phyloP scores from a whole-genome alignment of 2,797 vertebrate genomes.

The Eospalax fontanierii region DNA sequence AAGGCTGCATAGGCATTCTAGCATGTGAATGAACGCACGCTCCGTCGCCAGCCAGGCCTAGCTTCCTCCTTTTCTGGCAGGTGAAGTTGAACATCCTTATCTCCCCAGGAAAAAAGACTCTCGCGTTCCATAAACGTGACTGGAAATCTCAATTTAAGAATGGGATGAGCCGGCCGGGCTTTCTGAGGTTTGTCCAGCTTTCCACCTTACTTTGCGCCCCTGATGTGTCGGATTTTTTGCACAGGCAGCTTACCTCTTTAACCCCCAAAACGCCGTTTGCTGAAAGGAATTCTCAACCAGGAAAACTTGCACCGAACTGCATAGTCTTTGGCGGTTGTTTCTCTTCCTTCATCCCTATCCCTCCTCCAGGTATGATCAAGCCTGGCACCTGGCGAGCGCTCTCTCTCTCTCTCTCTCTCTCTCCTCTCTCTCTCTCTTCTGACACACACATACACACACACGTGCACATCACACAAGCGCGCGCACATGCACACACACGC shows the following conservation, averaged over 20 bases:
- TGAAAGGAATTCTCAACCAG: not conserved
- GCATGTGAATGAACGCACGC: not conserved
- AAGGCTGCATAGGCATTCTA: not conserved
- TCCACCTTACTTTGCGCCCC: not conserved
- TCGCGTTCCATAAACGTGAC: not conserved
- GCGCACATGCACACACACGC: not conserved
- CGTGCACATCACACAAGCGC: too few species aligned
- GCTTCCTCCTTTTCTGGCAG: not conserved
- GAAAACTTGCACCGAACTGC: constrained; percentile 69
- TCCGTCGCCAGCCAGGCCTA: not conserved
- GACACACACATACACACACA: not conserved
- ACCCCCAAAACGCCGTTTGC: not conserved
- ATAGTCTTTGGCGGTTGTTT: not conserved
- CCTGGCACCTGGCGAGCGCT: not conserved
- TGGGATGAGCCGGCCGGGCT: not conserved
- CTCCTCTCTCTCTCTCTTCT: too few species aligned
- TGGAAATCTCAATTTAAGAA: not conserved
- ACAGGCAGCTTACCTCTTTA: not conserved
- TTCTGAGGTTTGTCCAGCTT: not conserved
- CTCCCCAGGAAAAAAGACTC: not conserved
- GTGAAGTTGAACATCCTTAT: not conserved
- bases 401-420: too few species aligned
- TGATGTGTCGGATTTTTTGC: not conserved
- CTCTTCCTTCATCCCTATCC: not conserved
- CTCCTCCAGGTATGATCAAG: too few species aligned